Percentiles rank a stretch among this genome's conserved stretches.
Evolutionary conservation across 2,888 invertebrate species (phyloP).

Genomic region (Folsomia candida): DNA sequence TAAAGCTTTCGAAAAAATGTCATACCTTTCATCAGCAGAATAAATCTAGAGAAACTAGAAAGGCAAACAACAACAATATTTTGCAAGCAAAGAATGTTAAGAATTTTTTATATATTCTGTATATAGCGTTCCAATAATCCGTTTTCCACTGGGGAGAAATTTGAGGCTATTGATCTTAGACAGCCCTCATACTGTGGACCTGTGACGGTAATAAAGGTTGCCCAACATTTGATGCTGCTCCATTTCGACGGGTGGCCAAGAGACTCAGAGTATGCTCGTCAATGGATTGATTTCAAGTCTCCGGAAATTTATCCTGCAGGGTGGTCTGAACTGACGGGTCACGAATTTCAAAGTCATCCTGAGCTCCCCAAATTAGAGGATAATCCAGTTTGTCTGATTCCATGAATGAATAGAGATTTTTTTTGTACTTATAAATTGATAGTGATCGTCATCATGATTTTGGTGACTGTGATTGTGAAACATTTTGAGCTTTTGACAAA

Average conservation of each 20-base stretch:
- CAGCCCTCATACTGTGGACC: constrained; percentile 34
- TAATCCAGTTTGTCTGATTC: too few species aligned
- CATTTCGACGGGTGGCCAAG: constrained; percentile 41
- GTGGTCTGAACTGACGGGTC: constrained; percentile 38
- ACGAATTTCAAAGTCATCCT: constrained; percentile 25
- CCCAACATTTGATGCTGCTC: constrained; percentile 29
- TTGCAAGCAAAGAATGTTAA: not conserved
- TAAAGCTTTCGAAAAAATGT: too few species aligned
- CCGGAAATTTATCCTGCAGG: constrained; percentile 41
- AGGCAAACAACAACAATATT: too few species aligned
- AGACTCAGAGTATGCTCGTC: constrained; percentile 6
- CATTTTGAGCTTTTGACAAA: too few species aligned
- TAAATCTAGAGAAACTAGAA: too few species aligned
- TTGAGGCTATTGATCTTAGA: constrained; percentile 37
- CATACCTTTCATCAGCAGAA: too few species aligned
- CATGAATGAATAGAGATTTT: too few species aligned
- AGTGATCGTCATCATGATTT: too few species aligned
- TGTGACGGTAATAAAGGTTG: constrained; percentile 31
- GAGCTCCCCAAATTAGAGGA: constrained; percentile 9
- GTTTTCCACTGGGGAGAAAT: constrained; percentile 32
- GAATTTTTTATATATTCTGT: not conserved
- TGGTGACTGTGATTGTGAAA: too few species aligned
- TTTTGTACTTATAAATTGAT: too few species aligned
- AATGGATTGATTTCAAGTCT: constrained; percentile 33
- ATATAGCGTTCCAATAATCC: constrained; percentile 20